Percentiles rank a stretch among this genome's conserved stretches.
phyloP scores from a whole-genome alignment of 2,797 vertebrate genomes.

The Myotis planiceps region DNA sequence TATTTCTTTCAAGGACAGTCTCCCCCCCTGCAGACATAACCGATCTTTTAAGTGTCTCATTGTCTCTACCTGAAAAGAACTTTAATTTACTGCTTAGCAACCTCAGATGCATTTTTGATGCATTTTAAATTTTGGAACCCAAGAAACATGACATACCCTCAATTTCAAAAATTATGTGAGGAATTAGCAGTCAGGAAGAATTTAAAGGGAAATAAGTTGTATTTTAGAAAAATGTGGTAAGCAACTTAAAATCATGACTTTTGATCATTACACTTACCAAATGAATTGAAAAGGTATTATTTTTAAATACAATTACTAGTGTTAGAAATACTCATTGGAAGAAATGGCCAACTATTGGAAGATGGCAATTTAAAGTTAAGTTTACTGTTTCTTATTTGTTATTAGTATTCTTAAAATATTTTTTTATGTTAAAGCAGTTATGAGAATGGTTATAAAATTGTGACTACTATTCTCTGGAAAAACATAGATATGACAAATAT shows the following conservation, averaged over 20 bases:
- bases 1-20: constrained; percentile 92
- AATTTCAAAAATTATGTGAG: constrained; percentile 1
- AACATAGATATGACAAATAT: not conserved
- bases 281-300: not conserved
- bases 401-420: not conserved
- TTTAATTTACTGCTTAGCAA: constrained; percentile 69
- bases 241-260: not conserved
- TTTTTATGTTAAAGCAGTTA: not conserved
- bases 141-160: not conserved
- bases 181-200: constrained; percentile 16
- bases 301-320: not conserved
- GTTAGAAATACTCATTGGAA: constrained; percentile 21
- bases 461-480: constrained; percentile 9
- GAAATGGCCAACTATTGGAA: not conserved
- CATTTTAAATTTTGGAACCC: not conserved
- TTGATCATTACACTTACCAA: constrained; percentile 9
- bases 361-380: not conserved
- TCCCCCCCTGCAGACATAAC: constrained; percentile 80
- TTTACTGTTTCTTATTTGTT: not conserved
- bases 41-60: constrained; percentile 82
- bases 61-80: constrained; percentile 59
- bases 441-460: not conserved
- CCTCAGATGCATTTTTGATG: not conserved
- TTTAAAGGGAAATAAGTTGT: not conserved
- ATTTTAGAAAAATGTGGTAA: not conserved